Percentiles rank a stretch among this genome's conserved stretches.
phyloP scores from a whole-genome alignment of 2,888 invertebrate species.

The Aphidius colemani region DNA sequence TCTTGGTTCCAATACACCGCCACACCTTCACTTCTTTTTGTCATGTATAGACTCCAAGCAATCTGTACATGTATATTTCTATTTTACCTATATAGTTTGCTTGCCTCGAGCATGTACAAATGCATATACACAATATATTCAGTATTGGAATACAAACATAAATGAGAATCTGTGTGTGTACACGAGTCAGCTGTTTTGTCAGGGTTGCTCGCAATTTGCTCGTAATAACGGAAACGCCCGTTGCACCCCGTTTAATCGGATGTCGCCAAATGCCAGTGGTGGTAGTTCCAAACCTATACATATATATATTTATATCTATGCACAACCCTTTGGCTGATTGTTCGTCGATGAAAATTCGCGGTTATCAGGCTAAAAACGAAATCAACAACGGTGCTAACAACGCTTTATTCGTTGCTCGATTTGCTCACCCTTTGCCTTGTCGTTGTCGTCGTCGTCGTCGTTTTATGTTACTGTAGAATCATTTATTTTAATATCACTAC shows the following conservation, averaged over 20 bases:
- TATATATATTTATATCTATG: constrained; percentile 4
- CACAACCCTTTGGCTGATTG: constrained; percentile 23
- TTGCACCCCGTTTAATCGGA: constrained; percentile 43
- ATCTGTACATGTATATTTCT: constrained; percentile 3
- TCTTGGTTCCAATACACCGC: background rate
- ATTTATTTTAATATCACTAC: constrained; percentile 29
- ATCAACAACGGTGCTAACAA: constrained; percentile 31
- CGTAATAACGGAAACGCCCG: constrained; percentile 48
- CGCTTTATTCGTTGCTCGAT: constrained; percentile 7
- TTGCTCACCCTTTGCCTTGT: background rate
- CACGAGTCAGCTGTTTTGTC: constrained; percentile 48
- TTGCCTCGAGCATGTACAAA: background rate
- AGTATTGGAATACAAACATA: constrained; percentile 1
- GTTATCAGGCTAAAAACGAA: constrained; percentile 28
- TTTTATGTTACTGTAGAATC: constrained; percentile 17
- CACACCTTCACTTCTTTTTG: constrained; percentile 4
- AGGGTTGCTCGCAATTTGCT: constrained; percentile 44
- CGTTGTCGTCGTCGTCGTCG: constrained; percentile 1
- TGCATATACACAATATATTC: background rate
- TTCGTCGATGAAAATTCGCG: constrained; percentile 30
- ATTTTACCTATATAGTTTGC: background rate
- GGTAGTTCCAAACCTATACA: constrained; percentile 5
- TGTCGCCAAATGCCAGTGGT: constrained; percentile 40
- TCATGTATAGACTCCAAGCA: background rate
- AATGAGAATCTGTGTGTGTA: constrained; percentile 25